Evolutionary conservation across 2,888 invertebrate genomes (phyloP), one percentile per base, ranked within the genome.

Genomic region (Miltochrista miniata): DNA sequence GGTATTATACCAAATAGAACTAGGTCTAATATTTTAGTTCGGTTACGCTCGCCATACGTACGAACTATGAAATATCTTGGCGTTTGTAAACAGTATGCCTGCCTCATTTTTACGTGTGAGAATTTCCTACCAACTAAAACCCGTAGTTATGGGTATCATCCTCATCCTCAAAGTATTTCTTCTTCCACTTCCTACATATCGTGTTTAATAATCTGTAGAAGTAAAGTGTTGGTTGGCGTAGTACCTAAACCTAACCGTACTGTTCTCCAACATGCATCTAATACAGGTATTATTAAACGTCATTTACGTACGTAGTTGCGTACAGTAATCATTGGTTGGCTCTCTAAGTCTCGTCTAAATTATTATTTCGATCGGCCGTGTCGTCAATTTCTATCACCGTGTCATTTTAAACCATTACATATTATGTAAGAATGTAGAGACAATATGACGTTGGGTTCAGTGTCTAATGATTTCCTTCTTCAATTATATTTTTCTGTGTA

Each of bases 261-360:
- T 30, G 13, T 40, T 34, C 24, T 47, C 37, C 33, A 34, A 10
- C 31, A 37, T 37, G 24, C 30, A 45, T 45, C 48, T 51, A 54
- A 60, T 73, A 65, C 58, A 72, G 68, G 70, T 74, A 74, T 79
- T 77, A 77, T 74, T 79, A 75, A 74, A 70, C 70, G 61, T 62
- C 64, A 75, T 72, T 72, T 70, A 65, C 64, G 59, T 71, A 61
- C 68, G 64, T 61, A 61, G 61, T 74, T 76, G 71, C 71, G 61
- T 67, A 70, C 72, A 52, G 48, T 78, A 81, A 81, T 81, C 65
- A 76, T 68, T 70, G 58, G 75, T 67, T 74, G 56, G 49, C 31
- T 68, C 61, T 60, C 54, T 38, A 64, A n/a, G n/a, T n/a, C n/a
- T n/a, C n/a, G n/a, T n/a, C 60, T 68, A 49, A 74, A 76, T 79